Evolutionary conservation across 2,888 invertebrate species (phyloP).

Genomic region (Leucoma salicis): DNA sequence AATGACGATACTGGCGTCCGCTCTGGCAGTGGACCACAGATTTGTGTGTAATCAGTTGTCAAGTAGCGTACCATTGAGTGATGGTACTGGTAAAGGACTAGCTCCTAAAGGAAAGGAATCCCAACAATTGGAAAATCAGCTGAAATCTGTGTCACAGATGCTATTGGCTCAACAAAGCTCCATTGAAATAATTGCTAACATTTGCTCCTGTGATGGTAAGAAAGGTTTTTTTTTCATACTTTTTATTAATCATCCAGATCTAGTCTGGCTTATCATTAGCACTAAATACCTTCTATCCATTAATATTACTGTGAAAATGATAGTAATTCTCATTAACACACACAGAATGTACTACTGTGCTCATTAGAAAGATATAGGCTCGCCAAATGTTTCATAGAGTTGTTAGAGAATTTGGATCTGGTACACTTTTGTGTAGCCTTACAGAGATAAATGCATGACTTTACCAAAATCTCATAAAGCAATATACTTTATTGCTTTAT

Average conservation of each 20-base stretch:
- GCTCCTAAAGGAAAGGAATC: constrained; percentile 61
- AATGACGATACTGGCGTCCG: constrained; percentile 72
- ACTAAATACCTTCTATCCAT: background rate
- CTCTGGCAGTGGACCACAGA: constrained; percentile 80
- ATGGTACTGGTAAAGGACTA: constrained; percentile 49
- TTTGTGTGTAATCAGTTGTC: constrained; percentile 71
- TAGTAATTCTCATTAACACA: too few relatives aligned
- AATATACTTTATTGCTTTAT: too few relatives aligned
- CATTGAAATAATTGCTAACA: constrained; percentile 87
- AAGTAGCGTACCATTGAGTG: constrained; percentile 68
- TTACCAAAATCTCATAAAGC: too few relatives aligned
- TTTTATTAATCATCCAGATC: background rate
- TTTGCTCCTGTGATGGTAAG: constrained; percentile 85
- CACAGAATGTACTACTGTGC: too few relatives aligned
- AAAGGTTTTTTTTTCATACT: background rate
- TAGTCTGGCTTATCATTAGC: background rate
- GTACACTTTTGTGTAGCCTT: too few relatives aligned
- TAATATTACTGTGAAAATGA: too few relatives aligned
- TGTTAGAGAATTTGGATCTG: too few relatives aligned
- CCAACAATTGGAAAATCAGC: constrained; percentile 66
- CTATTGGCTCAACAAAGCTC: constrained; percentile 86
- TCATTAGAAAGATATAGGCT: too few relatives aligned
- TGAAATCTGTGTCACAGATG: constrained; percentile 77
- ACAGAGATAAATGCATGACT: too few relatives aligned
- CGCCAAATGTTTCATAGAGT: too few relatives aligned